Percentiles rank a stretch among this genome's conserved stretches.
Conservation (phyloP, 2,113 vertebrate species). For the Coryphaenoides rupestris region DNA sequence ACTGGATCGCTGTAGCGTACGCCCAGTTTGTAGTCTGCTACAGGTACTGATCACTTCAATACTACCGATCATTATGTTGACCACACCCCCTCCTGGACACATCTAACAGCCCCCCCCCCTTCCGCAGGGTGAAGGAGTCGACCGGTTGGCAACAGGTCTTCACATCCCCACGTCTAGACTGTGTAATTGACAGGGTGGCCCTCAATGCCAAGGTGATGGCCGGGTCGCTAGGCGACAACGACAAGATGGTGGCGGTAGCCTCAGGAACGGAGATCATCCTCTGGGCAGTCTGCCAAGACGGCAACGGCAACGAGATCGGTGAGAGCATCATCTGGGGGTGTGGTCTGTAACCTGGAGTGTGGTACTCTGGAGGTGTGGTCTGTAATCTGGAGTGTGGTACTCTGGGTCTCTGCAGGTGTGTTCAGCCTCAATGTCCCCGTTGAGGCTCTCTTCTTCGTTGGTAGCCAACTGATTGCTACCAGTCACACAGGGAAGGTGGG, state of each 20-base stretch:
- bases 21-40: constrained; percentile 90
- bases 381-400: too few relatives aligned
- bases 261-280: constrained; percentile 84
- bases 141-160: constrained; percentile 91
- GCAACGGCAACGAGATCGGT: constrained; percentile 87
- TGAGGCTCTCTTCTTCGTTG: constrained; percentile 91
- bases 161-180: constrained; percentile 85
- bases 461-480: constrained; percentile 90
- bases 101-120: too few relatives aligned
- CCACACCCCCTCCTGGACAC: neutral
- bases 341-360: too few relatives aligned
- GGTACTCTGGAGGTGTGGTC: too few relatives aligned
- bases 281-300: constrained; percentile 83
- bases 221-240: constrained; percentile 82
- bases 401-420: constrained; percentile 67
- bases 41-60: constrained; percentile 61
- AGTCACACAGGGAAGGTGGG: constrained; percentile 90
- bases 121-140: constrained; percentile 84
- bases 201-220: constrained; percentile 87
- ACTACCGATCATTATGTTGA: neutral
- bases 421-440: constrained; percentile 86
- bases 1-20: constrained; percentile 90
- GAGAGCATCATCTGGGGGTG: too few relatives aligned
- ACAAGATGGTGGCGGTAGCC: constrained; percentile 91
- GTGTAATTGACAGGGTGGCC: constrained; percentile 85